Evolutionary conservation across 2,113 vertebrate genomes (phyloP).

Genomic region (Syrmaticus mikado): DNA sequence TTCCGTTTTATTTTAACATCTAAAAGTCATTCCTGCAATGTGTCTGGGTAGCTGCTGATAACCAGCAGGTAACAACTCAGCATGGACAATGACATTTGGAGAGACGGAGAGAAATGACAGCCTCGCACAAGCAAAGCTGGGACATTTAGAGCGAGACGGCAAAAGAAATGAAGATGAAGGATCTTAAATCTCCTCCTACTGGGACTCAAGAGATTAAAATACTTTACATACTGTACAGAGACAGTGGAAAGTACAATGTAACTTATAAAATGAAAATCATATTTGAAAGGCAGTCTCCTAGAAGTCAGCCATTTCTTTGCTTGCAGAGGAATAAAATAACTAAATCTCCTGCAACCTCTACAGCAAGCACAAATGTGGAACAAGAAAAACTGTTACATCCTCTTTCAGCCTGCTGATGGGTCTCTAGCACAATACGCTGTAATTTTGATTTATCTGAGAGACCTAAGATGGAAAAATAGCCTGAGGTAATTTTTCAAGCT

Average conservation of each 20-base stretch:
- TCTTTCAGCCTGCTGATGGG: constrained; percentile 43
- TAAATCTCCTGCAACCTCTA: not conserved
- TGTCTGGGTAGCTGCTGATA: constrained; percentile 65
- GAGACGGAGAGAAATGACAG: constrained; percentile 61
- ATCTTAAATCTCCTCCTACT: constrained; percentile 61
- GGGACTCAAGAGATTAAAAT: constrained; percentile 60
- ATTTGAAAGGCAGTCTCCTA: constrained; percentile 31
- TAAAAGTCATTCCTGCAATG: constrained; percentile 59
- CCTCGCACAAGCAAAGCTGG: constrained; percentile 46
- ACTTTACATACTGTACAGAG: constrained; percentile 19
- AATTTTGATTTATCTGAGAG: constrained; percentile 74
- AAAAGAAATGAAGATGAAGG: constrained; percentile 66
- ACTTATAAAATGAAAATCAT: constrained; percentile 49
- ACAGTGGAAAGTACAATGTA: constrained; percentile 7
- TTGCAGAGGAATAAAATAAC: not conserved
- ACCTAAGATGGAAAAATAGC: constrained; percentile 69
- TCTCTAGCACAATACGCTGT: constrained; percentile 36
- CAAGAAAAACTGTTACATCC: constrained; percentile 19
- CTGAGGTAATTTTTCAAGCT: constrained; percentile 77
- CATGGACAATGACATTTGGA: constrained; percentile 72
- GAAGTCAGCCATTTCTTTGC: constrained; percentile 13
- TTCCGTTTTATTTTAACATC: constrained; percentile 27
- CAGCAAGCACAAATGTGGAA: not conserved
- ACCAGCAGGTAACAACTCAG: constrained; percentile 67
- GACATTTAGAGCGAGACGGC: constrained; percentile 37